Evolutionary conservation across 1,140 invertebrate species (phyloP).

Genomic region (Bicyclus anynana): DNA sequence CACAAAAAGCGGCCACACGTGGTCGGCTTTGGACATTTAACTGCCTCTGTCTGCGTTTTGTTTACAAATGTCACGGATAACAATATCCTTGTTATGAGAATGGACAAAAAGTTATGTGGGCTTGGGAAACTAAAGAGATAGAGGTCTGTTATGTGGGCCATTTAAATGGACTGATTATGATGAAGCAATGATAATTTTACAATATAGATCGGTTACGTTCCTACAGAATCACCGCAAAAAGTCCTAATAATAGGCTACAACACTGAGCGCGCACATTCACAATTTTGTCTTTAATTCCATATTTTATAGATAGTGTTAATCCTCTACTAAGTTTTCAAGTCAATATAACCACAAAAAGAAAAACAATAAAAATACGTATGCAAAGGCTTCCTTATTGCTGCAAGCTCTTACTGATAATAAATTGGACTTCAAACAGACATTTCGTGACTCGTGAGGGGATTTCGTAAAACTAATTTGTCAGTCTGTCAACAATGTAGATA

Average conservation of each 20-base stretch:
- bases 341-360: no score
- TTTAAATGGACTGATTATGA: background rate
- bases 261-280: no score
- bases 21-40: slow-evolving; percentile 12
- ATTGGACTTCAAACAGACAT: background rate
- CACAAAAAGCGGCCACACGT: slow-evolving; percentile 11
- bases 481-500: slow-evolving; percentile 50
- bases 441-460: slow-evolving; percentile 13
- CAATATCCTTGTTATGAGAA: slow-evolving; percentile 12
- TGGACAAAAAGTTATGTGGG: slow-evolving; percentile 1
- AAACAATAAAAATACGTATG: no score
- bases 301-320: no score
- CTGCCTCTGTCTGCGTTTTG: slow-evolving; percentile 8
- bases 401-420: background rate
- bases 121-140: background rate
- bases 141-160: background rate
- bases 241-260: no score
- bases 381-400: no score
- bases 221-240: no score
- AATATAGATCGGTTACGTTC: no score
- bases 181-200: no score
- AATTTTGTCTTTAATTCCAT: no score
- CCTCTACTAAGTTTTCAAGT: no score
- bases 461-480: slow-evolving; percentile 53
- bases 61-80: slow-evolving; percentile 19